Base-by-base conservation (phyloP, 2,888 invertebrate species). In the Drosophila limbata region DNA sequence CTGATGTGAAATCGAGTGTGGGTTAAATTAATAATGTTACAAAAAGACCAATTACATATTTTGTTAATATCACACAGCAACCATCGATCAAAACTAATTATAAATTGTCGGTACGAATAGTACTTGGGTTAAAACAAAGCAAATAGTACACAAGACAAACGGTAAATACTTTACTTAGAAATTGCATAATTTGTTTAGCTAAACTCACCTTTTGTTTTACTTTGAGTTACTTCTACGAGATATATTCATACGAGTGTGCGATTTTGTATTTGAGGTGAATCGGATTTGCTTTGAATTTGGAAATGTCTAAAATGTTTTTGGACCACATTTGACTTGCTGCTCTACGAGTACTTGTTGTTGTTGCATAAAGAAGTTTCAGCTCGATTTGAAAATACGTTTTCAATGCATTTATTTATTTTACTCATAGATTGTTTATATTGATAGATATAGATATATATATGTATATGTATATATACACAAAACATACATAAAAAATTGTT, bases 401-500 rank as follows among this genome's bases (percentile, higher is more conserved):
- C 75, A 86, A 86, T 84, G 84, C 79, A 63, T 84, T 87, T 87
- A 78, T 87, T 85, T 81, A 77, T 84, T 84, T 84, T 84, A 87
- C 72, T 87, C 76, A 80, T 77, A 74, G 74, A 80, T 84, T 73
- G 70, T 83, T 83, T 9, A 73, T 82, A 84, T 84, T 75, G 75
- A 86, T 71, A 73, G 60, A 63, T 73, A 59, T 56, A 52, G 72
- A 74, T 79, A 79, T 75, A 77, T 77, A 77, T 79, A 77, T 57
- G 45, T 39, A 39, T 55, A 51, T 61, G 47, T 60, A 55, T 80
- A 82, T 85, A 85, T 83, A 77, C 77, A 77, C 63, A 77, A 83
- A 88, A 85, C 88, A 88, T 85, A 85, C 85, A 85, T 88, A 88
- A 70, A 85, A 85, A 85, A 82, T 70, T 71, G 74, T 42, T 84